Conservation (phyloP, 2,113 vertebrate genomes). For the Amphiprion ocellaris region DNA sequence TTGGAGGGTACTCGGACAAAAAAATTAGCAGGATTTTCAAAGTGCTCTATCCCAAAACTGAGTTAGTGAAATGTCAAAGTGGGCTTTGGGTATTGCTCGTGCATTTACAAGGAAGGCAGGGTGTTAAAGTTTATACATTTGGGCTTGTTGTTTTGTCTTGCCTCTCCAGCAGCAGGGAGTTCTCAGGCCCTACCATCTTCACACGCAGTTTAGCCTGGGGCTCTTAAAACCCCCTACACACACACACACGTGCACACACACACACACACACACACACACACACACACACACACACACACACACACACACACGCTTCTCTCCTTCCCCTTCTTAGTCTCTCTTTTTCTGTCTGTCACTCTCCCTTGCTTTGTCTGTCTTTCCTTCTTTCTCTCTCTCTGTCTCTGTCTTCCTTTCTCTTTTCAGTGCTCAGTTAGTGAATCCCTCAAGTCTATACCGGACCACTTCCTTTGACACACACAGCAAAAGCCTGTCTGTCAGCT, state of each 20-base stretch:
- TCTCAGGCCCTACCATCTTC: slow-evolving; percentile 66
- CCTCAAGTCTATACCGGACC: slow-evolving; percentile 74
- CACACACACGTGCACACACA: slow-evolving; percentile 33
- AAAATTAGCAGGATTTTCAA: slow-evolving; percentile 21
- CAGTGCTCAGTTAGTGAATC: slow-evolving; percentile 73
- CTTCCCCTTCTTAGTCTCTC: slow-evolving; percentile 18
- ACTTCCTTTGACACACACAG: slow-evolving; percentile 77
- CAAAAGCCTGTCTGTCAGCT: slow-evolving; percentile 72
- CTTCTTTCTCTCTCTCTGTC: slow-evolving; percentile 30
- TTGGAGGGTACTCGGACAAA: neutral
- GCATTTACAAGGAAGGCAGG: slow-evolving; percentile 68
- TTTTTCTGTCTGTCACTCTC: slow-evolving; percentile 57
- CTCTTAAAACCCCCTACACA: slow-evolving; percentile 59
- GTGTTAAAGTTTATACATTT: slow-evolving; percentile 74
- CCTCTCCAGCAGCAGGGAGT: slow-evolving; percentile 66
- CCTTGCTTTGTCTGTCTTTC: slow-evolving; percentile 37
- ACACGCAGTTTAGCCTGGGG: slow-evolving; percentile 67
- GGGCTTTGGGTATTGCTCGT: slow-evolving; percentile 57
- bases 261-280: slow-evolving; percentile 28
- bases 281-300: slow-evolving; percentile 26
- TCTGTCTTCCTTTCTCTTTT: slow-evolving; percentile 59
- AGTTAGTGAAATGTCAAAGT: slow-evolving; percentile 62
- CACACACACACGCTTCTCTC: slow-evolving; percentile 8
- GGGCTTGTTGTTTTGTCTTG: slow-evolving; percentile 73
- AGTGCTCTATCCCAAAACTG: slow-evolving; percentile 39